A percentile compares a stretch with the other conserved stretches of the same genome.
These are phyloP conservation scores for Aldrovandia affinis DNA, from an alignment of 2,797 vertebrate species.

Conservation along the genomic window DNA sequence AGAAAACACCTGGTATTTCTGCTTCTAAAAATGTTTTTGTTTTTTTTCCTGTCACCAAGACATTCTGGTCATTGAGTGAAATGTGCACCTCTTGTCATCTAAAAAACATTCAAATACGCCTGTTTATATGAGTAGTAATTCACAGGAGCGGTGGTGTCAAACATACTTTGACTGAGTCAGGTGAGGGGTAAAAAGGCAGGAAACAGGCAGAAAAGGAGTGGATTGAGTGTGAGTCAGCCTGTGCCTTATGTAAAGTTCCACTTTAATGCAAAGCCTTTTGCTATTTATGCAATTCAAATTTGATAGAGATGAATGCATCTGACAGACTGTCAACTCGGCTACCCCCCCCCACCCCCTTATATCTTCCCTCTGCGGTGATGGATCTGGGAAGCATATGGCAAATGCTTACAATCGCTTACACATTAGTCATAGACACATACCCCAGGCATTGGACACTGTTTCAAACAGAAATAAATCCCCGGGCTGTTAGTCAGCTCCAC, in stretches of 20 bases:
- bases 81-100: background rate
- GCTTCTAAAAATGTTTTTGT: background rate
- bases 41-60: background rate
- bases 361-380: slow-evolving; percentile 5
- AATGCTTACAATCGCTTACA: background rate
- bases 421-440: slow-evolving; percentile 15
- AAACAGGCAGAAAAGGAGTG: background rate
- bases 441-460: background rate
- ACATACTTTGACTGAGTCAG: background rate
- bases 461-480: background rate
- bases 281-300: slow-evolving; percentile 27
- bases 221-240: slow-evolving; percentile 16
- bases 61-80: background rate
- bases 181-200: slow-evolving; percentile 1
- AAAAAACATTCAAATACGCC: background rate
- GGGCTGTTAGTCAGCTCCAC: background rate
- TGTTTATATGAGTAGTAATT: background rate
- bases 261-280: slow-evolving; percentile 16
- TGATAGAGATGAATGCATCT: slow-evolving; percentile 10
- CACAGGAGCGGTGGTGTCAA: background rate
- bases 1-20: background rate
- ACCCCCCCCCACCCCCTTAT: background rate
- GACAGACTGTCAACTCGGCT: slow-evolving; percentile 10
- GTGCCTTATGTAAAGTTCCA: slow-evolving; percentile 24
- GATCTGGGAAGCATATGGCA: background rate